Conservation (phyloP, 2,797 vertebrate species). For the Sebastiscus tertius region DNA sequence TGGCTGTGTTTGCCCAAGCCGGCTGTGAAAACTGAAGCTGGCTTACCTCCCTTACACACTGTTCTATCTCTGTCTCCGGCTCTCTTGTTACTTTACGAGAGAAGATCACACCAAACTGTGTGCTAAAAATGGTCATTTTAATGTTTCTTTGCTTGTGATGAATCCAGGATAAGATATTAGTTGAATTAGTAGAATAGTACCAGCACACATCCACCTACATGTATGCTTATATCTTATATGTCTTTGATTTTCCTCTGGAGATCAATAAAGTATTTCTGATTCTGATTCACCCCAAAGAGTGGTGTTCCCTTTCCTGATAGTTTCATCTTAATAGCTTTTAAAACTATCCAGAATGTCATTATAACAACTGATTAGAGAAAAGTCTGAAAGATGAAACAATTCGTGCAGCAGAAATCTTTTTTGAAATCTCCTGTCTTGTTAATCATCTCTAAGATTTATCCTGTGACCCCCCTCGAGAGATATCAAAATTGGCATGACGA, state of each 20-base stretch:
- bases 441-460: background rate
- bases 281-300: background rate
- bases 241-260: no score
- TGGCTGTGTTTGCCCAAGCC: constrained; percentile 26
- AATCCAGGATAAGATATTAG: background rate
- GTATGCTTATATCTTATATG: background rate
- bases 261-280: no score
- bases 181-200: background rate
- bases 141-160: background rate
- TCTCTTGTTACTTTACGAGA: background rate
- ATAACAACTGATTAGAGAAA: background rate
- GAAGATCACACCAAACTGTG: background rate
- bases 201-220: background rate
- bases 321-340: background rate
- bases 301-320: background rate
- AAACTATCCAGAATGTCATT: background rate
- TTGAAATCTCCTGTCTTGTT: background rate
- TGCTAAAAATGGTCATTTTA: constrained; percentile 8
- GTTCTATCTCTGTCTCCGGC: background rate
- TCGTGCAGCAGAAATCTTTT: background rate
- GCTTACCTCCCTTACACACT: background rate
- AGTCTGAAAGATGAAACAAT: background rate
- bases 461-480: background rate
- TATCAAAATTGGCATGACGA: background rate
- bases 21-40: constrained; percentile 41